A percentile compares a stretch with the other conserved stretches of the same genome.
Conservation (phyloP, 2,888 invertebrate species). For the Acanthosepion esculentum region DNA sequence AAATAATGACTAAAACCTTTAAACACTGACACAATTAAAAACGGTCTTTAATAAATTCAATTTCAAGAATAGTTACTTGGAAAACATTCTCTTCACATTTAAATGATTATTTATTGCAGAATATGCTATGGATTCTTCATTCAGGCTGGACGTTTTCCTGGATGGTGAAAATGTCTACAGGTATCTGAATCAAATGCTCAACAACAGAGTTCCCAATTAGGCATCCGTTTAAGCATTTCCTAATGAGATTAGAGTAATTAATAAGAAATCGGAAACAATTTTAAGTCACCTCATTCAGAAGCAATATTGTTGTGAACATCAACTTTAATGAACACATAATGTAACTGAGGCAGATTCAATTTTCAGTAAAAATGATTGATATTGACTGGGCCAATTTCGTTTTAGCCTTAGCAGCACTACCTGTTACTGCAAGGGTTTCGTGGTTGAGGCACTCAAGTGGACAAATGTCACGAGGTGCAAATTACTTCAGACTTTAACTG, state of each 20-base stretch:
- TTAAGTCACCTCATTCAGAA: not conserved
- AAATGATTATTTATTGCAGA: not conserved
- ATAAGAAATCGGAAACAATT: not conserved
- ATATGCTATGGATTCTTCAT: not conserved
- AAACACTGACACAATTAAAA: no score
- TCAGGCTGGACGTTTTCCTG: not conserved
- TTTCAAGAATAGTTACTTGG: no score
- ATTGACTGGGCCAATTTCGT: not conserved
- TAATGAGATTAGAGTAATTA: slow-evolving; percentile 16
- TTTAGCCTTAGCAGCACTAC: not conserved
- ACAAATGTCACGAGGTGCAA: not conserved
- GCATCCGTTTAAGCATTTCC: not conserved
- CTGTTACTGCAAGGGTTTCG: not conserved
- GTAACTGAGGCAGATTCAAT: not conserved
- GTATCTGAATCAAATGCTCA: not conserved
- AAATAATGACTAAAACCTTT: no score
- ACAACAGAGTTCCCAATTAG: not conserved
- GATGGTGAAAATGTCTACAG: not conserved
- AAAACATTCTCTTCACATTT: no score
- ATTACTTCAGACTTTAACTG: not conserved
- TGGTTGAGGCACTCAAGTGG: not conserved
- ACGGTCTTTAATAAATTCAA: no score
- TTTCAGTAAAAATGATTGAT: not conserved
- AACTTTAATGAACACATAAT: not conserved
- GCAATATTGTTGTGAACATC: not conserved